A percentile compares a stretch with the other conserved stretches of the same genome.
Evolutionary conservation across 1,140 invertebrate genomes (phyloP).

Genomic region (Oryzaephilus surinamensis): DNA sequence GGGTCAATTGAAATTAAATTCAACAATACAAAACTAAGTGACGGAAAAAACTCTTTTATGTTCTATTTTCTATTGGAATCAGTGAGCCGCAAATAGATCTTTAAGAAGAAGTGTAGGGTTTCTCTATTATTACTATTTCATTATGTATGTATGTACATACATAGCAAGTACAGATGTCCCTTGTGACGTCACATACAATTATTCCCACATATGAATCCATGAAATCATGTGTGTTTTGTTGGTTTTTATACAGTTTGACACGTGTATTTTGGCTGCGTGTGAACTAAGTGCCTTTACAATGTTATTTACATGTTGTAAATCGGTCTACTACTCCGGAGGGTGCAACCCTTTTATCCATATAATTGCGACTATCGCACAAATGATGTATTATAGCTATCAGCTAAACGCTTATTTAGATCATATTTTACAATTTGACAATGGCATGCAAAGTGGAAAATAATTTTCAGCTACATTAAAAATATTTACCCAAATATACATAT

Average conservation of each 20-base stretch:
- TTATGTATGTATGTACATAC: too few species aligned
- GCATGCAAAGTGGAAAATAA: too few species aligned
- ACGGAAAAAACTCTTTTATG: too few species aligned
- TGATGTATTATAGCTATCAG: constrained; percentile 15
- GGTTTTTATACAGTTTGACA: too few species aligned
- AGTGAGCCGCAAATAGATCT: too few species aligned
- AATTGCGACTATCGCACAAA: constrained; percentile 13
- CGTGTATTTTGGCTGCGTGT: constrained; percentile 6
- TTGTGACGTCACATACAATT: constrained; percentile 6
- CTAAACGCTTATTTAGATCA: constrained; percentile 13
- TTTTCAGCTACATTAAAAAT: too few species aligned
- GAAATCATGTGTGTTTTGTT: too few species aligned
- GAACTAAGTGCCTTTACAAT: too few species aligned
- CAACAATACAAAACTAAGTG: too few species aligned
- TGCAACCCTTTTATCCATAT: constrained; percentile 15
- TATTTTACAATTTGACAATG: constrained; percentile 12
- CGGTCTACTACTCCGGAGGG: constrained; percentile 7
- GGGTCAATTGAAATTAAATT: too few species aligned
- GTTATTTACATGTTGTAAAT: constrained; percentile 10
- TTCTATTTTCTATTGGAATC: too few species aligned
- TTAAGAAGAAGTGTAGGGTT: constrained; percentile 9
- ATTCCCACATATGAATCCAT: constrained; percentile 8
- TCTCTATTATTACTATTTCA: constrained; percentile 8
- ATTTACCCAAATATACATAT: too few species aligned
- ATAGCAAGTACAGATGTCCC: constrained; percentile 9